A percentile compares a stretch with the other conserved stretches of the same genome.
phyloP scores from a whole-genome alignment of 2,797 vertebrate genomes.

The Poecilia gillii region DNA sequence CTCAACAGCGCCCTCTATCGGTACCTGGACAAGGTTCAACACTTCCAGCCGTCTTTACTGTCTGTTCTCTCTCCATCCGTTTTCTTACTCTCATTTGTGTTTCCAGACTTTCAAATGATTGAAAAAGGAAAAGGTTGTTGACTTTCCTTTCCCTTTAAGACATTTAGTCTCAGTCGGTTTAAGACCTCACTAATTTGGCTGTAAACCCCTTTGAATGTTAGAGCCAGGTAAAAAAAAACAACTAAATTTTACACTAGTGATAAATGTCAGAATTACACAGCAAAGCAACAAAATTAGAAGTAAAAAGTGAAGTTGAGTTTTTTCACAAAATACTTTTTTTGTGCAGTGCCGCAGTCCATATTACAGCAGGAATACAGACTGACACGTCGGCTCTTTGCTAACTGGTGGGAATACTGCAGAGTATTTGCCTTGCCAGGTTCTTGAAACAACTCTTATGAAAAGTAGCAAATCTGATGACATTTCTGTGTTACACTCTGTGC shows the following conservation, averaged over 20 bases:
- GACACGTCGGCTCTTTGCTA: not conserved
- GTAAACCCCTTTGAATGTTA: not conserved
- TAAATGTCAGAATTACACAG: not conserved
- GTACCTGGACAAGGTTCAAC: constrained; percentile 14
- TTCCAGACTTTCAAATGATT: constrained; percentile 22
- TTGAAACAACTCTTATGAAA: constrained; percentile 7
- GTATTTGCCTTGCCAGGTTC: constrained; percentile 5
- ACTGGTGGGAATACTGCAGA: constrained; percentile 11
- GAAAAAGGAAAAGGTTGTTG: constrained; percentile 8
- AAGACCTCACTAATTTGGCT: constrained; percentile 5
- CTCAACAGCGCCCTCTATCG: constrained; percentile 76
- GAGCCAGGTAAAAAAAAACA: not conserved
- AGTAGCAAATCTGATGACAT: constrained; percentile 30
- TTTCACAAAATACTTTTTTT: not conserved
- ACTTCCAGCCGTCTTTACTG: not conserved
- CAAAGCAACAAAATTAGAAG: not conserved
- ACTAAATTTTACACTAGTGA: fast-evolving
- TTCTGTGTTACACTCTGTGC: constrained; percentile 35
- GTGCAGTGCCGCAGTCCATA: not conserved
- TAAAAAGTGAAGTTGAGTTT: not conserved
- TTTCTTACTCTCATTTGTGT: constrained; percentile 5
- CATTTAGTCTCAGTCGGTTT: constrained; percentile 2
- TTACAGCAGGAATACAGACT: not conserved
- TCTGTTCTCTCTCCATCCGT: not conserved
- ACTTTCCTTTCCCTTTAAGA: not conserved